Base-by-base conservation (phyloP, 2,113 vertebrate species). In the Lota lota region DNA sequence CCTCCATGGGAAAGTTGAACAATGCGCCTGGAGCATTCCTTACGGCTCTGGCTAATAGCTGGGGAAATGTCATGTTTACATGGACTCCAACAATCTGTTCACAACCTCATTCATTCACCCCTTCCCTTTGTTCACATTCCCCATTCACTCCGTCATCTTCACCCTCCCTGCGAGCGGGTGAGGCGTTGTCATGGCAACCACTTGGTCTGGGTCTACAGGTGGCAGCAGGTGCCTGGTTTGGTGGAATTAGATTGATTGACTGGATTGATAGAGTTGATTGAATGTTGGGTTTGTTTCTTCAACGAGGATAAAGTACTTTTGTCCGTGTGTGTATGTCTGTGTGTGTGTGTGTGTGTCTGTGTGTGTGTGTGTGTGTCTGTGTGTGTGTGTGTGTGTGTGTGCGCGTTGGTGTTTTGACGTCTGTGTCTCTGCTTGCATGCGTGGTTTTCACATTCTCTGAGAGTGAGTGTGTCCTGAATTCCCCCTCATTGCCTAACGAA, bases 1-100 rank as follows among this genome's bases (percentile, higher is more conserved):
- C 61, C 72, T 63, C 73, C 72, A 33, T 77, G 77, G 73, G 85
- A 84, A 82, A 76, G 17, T 60, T 76, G 68, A 62, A 20, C 70
- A 73, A 70, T 70, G 79, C 11, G 33, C 28, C 61, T 73, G 16
- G 21, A 54, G 50, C 62, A 57, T 28, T 78, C 54, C 64, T 74
- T 63, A 17, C 15, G 8, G 15, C 24, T 16, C 17, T 62, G 24
- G 61, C 61, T 62, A 28, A 62, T 62, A 16, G 22, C 61, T 33
- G 61, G 15, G 22, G 22, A 28, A 33, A 62, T 62, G 61, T 28
- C 17, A 22, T 22, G 24, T 17, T 62, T 62, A 62, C 24, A 18
- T 62, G 24, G 22, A 33, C 16, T 10, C 24, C 28, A 28, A 62
- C 16, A 28, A 62, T 62, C 24, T 33, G 61, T 62, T 62, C 22